Base-by-base conservation (phyloP, 2,113 vertebrate species). In the Onychorhynchus coronatus region DNA sequence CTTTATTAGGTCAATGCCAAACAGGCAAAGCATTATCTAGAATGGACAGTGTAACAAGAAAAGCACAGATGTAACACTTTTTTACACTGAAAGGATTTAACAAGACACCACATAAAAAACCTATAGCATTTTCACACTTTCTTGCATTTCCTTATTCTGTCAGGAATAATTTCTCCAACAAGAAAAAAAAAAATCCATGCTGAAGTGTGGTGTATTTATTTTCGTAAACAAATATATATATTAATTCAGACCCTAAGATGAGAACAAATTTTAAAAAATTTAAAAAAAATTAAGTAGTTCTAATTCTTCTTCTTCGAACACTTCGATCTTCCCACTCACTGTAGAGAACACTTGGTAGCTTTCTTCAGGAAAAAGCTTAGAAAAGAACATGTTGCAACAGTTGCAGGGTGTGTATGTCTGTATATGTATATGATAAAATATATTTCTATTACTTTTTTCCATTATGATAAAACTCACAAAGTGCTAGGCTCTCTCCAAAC, bases 401-500 rank as follows among this genome's bases (percentile, higher is more conserved):
- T 93, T 88, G 70, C 31, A 88, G 91, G 46, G 50, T 84, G 83
- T 74, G 74, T 50, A 42, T 14, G 14, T 80, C 50, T 72, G 83
- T 79, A 78, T 59, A 58, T 66, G 62, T n/a, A n/a, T n/a, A n/a
- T n/a, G 71, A 90, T 77, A 83, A 86, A 95, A 93, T 47, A 65
- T 47, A 74, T 76, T 93, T 81, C 80, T 86, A 83, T 77, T 90
- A 71, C 55, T 96, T 96, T 58, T 77, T 95, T 84, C 79, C 68
- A 92, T 93, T 77, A 78, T 63, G 63, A 88, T 52, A 92, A 72
- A 83, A 94, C 39, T 71, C 82, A 88, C 25, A 41, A 88, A 88
- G 59, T 63, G 27, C 59, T 70, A 83, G 59, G 71, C 50, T 67
- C 50, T 70, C 78, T 83, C 42, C 92, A 96, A 84, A 92, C 75